phyloP scores from a whole-genome alignment of 2,888 invertebrate species.

The Drosophila cyrtoloma region DNA sequence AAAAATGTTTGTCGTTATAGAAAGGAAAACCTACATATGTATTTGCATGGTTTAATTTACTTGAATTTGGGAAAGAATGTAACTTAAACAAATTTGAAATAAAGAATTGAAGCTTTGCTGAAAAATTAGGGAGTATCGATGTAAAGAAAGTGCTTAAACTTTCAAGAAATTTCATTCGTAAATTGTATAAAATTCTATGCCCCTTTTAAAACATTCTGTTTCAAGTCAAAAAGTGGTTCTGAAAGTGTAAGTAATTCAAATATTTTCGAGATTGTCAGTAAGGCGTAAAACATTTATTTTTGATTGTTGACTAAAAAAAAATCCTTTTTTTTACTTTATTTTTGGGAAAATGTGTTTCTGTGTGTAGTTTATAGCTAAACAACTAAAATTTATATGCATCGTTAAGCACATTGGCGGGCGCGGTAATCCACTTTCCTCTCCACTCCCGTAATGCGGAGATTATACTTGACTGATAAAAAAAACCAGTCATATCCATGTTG shows the following conservation, averaged over 20 bases:
- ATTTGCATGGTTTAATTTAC: not conserved
- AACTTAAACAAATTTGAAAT: not conserved
- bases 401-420: constrained; percentile 52
- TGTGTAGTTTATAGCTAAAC: not conserved
- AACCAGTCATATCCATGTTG: constrained; percentile 15
- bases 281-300: not conserved
- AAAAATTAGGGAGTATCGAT: not conserved
- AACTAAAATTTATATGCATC: constrained; percentile 64
- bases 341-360: not conserved
- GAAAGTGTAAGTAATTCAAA: not conserved
- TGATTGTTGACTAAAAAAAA: not conserved
- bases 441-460: constrained; percentile 20
- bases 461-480: constrained; percentile 58
- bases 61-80: not conserved
- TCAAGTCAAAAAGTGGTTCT: not conserved
- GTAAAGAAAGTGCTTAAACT: not conserved
- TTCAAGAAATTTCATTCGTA: not conserved
- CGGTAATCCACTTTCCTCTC: constrained; percentile 15
- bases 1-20: not conserved
- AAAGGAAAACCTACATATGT: not conserved
- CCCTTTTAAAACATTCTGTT: not conserved
- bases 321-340: not conserved
- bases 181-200: not conserved
- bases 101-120: not conserved
- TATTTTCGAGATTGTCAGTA: not conserved